Conservation (phyloP, 2,888 invertebrate genomes). For the Dasypogon diadema region DNA sequence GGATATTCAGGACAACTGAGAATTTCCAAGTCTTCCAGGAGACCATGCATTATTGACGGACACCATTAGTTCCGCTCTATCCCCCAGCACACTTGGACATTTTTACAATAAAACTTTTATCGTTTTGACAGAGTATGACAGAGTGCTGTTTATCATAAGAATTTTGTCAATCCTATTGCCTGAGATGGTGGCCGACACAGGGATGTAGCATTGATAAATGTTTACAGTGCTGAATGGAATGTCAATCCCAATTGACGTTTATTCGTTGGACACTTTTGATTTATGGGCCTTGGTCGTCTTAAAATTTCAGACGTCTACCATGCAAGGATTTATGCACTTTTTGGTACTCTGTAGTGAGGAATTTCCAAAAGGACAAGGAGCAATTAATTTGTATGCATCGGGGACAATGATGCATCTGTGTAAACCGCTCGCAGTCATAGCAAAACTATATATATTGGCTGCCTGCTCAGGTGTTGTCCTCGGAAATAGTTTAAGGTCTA, state of each 20-base stretch:
- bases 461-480: not conserved
- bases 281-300: not conserved
- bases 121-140: not conserved
- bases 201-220: not conserved
- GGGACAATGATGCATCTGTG: no score
- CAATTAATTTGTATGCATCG: no score
- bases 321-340: not conserved
- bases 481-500: not conserved
- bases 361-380: no score
- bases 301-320: not conserved
- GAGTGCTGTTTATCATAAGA: conserved; percentile 18
- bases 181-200: no score
- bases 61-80: not conserved
- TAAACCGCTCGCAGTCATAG: no score
- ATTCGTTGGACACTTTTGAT: not conserved
- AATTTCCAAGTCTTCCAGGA: not conserved
- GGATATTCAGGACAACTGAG: not conserved
- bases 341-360: not conserved
- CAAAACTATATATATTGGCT: not conserved
- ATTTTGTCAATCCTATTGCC: conserved; percentile 8
- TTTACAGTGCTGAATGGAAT: conserved; percentile 2
- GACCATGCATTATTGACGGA: conserved; percentile 20
- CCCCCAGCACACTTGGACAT: not conserved
- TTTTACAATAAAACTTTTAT: conserved; percentile 9
- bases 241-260: not conserved